Percentiles rank a stretch among this genome's conserved stretches.
Evolutionary conservation across 2,797 vertebrate genomes (phyloP).

Genomic region (Ciconia nigra): DNA sequence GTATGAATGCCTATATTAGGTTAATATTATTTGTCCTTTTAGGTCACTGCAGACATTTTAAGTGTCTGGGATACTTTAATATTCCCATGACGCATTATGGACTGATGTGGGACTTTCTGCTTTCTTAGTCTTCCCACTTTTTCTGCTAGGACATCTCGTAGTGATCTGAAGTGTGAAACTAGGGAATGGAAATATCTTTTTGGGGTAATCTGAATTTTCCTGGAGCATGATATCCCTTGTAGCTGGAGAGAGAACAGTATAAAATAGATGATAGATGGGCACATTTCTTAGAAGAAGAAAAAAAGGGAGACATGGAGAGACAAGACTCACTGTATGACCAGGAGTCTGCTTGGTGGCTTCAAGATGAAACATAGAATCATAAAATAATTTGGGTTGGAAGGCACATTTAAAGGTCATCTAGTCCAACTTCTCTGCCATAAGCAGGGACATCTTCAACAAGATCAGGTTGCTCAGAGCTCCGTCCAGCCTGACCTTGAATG

Average conservation of each 20-base stretch:
- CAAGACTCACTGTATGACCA: too few relatives aligned
- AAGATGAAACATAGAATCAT: neutral
- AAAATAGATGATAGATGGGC: neutral
- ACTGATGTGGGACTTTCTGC: neutral
- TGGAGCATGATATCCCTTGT: neutral
- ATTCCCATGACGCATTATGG: neutral
- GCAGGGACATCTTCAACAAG: neutral
- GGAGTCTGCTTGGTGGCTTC: neutral
- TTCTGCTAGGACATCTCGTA: neutral
- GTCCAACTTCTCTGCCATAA: fast-evolving
- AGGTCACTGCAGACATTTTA: neutral
- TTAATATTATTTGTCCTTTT: neutral
- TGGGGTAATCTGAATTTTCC: neutral
- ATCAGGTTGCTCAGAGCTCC: neutral
- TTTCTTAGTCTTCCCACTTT: neutral
- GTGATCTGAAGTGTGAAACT: neutral
- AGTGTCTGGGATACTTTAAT: neutral
- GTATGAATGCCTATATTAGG: neutral
- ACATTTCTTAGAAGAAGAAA: neutral
- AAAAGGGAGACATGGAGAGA: neutral
- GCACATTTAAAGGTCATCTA: fast-evolving
- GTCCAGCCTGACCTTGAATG: neutral
- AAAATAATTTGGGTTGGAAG: neutral
- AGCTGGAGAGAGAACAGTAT: neutral
- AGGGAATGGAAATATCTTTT: neutral